phyloP scores from a whole-genome alignment of 2,797 vertebrate species.

The Tangara arthus region DNA sequence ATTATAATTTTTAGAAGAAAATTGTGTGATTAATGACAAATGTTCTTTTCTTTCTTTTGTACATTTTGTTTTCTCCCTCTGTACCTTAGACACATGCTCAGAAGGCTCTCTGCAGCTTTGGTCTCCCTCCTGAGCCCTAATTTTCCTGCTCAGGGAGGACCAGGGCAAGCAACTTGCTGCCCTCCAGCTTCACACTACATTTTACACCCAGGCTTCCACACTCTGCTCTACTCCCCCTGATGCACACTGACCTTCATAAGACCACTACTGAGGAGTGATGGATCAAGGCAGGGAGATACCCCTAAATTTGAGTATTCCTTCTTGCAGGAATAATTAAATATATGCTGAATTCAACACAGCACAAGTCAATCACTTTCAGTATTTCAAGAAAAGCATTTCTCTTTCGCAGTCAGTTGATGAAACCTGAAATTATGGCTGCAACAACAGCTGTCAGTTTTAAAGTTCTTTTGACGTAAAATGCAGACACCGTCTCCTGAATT shows the following conservation, averaged over 20 bases:
- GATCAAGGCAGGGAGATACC: background rate
- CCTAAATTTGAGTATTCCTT: background rate
- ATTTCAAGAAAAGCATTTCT: background rate
- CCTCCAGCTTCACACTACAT: background rate
- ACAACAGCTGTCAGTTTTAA: conserved; percentile 25
- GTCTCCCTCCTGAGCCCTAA: background rate
- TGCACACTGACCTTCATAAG: background rate
- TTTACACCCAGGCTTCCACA: background rate
- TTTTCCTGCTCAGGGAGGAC: background rate
- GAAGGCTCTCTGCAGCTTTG: background rate
- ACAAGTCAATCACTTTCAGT: background rate
- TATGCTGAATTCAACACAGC: background rate
- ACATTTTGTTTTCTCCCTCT: background rate
- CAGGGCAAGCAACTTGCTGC: background rate
- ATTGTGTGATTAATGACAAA: background rate
- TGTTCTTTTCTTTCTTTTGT: background rate
- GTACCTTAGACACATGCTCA: background rate
- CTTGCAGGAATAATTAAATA: background rate
- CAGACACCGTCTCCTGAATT: background rate
- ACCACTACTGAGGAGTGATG: background rate
- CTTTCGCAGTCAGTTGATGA: background rate
- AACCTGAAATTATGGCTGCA: background rate
- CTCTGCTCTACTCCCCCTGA: no score
- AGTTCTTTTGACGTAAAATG: background rate
- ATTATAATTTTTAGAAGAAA: background rate